Base-by-base conservation (phyloP, 2,113 vertebrate genomes). In the Falco punctatus region DNA sequence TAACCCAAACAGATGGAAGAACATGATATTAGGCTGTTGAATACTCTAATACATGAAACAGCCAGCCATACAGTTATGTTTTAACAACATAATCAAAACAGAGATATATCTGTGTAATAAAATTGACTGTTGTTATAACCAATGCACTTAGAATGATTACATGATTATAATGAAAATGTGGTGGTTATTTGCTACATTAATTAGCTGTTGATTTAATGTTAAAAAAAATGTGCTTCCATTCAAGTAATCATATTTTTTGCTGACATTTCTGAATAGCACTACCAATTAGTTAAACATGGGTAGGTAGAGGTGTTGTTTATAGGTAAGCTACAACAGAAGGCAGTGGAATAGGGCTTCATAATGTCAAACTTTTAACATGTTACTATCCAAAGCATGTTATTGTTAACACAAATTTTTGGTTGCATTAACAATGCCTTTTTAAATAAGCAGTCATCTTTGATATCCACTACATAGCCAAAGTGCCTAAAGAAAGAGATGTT, bases 151-250 rank as follows among this genome's bases (percentile, higher is more conserved):
- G 51, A 94, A 78, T 86, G 82, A 92, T 85, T 85, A 82, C 49
- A 51, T 81, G 57, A 87, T 94, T 92, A 38, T 69, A 95, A 94
- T 88, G 77, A 91, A 94, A 96, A 91, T 86, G 44, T 8, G 15
- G 33, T 86, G 38, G 33, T 88, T 95, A 92, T 92, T 97, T 97
- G 94, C 86, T 80, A 54, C 62, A 46, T 96, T 97, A 94, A 95
- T 97, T 95, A 95, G 54, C 54, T 91, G 81, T 80, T 97, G 88
- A 95, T 94, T 92, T 95, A 95, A 69, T 89, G 84, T 75, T 91
- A 54, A 42, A 95, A n/a, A 84, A 84, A 94, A 92, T 91, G 58
- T 85, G 62, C 51, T 96, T 94, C 70, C 64, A 81, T 88, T 97
- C 54, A 87, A 94, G 78, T 85, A 89, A 94, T 91, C 86, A 10